Evolutionary conservation across 2,888 invertebrate genomes (phyloP).

Genomic region (Ligdia adustata): DNA sequence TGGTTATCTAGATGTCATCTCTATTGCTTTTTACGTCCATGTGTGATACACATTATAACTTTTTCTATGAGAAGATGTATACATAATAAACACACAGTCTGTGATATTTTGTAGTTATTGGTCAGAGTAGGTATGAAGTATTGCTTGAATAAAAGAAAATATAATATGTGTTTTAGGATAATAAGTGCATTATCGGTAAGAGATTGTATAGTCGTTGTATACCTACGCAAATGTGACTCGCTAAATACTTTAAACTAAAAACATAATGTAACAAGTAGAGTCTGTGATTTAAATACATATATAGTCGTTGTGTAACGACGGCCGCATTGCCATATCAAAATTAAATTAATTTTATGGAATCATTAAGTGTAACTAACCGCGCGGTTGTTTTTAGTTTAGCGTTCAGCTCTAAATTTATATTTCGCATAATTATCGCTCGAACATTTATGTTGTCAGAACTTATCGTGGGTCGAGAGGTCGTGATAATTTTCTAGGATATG

Average conservation of each 20-base stretch:
- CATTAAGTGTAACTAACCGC: constrained; percentile 57
- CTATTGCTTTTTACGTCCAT: constrained; percentile 81
- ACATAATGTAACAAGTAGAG: constrained; percentile 66
- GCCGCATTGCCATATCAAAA: constrained; percentile 81
- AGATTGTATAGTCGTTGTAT: constrained; percentile 73
- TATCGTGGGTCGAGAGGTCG: constrained; percentile 30
- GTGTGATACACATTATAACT: constrained; percentile 80
- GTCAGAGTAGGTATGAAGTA: constrained; percentile 79
- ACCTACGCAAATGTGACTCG: constrained; percentile 65
- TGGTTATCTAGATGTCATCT: constrained; percentile 78
- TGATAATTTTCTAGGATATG: constrained; percentile 30
- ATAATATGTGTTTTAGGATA: constrained; percentile 74
- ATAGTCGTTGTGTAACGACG: constrained; percentile 69
- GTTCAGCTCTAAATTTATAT: constrained; percentile 53
- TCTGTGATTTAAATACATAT: constrained; percentile 82
- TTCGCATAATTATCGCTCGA: constrained; percentile 52
- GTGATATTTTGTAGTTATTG: constrained; percentile 84
- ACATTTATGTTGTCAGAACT: constrained; percentile 45
- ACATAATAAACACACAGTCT: constrained; percentile 84
- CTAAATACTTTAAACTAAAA: constrained; percentile 61
- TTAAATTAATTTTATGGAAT: constrained; percentile 72
- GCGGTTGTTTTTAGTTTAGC: constrained; percentile 50
- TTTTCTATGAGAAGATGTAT: constrained; percentile 83
- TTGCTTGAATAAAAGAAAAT: constrained; percentile 77
- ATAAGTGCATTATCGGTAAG: constrained; percentile 78